phyloP scores from a whole-genome alignment of 2,888 invertebrate species.

The Andrena fulva region DNA sequence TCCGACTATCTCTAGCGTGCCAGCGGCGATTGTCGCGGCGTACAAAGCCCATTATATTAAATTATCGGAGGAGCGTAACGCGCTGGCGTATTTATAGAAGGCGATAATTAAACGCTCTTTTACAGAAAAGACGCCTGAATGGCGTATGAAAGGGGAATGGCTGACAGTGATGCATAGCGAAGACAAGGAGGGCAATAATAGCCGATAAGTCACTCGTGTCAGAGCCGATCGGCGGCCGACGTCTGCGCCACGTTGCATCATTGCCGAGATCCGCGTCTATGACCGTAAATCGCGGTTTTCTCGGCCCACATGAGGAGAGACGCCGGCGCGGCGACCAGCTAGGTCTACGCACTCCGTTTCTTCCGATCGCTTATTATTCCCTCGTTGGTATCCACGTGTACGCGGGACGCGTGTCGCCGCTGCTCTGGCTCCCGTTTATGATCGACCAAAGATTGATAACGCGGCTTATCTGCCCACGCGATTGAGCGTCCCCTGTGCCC shows the following conservation, averaged over 20 bases:
- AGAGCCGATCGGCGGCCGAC: constrained; percentile 42
- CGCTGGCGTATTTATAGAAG: constrained; percentile 63
- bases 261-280: constrained; percentile 34
- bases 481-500: constrained; percentile 13
- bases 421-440: constrained; percentile 42
- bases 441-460: constrained; percentile 49
- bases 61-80: constrained; percentile 57
- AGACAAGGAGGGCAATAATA: constrained; percentile 65
- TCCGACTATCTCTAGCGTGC: background rate
- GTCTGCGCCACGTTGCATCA: constrained; percentile 52
- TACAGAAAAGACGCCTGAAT: constrained; percentile 61
- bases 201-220: constrained; percentile 62
- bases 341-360: constrained; percentile 18
- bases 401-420: background rate
- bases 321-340: background rate
- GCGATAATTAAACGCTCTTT: constrained; percentile 65
- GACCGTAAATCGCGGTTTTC: constrained; percentile 64
- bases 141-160: constrained; percentile 62
- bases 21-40: constrained; percentile 13
- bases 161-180: constrained; percentile 68
- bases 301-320: constrained; percentile 37
- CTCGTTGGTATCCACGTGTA: background rate
- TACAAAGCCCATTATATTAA: constrained; percentile 60
- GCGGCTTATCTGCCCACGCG: constrained; percentile 45
- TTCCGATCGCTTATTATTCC: constrained; percentile 27